phyloP scores from a whole-genome alignment of 2,797 vertebrate species.

The Falco cherrug region DNA sequence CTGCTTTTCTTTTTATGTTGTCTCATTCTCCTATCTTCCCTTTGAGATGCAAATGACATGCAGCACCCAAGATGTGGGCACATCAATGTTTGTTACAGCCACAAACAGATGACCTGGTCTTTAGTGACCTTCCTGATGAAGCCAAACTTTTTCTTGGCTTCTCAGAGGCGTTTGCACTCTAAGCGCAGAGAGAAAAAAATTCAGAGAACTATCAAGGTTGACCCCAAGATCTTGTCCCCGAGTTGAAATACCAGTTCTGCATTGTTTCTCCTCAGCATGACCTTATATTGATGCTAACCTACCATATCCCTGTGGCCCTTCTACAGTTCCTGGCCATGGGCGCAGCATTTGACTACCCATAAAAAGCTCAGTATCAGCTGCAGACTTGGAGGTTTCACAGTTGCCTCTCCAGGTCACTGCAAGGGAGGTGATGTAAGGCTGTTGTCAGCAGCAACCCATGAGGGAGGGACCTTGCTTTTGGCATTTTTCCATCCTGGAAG shows the following conservation, averaged over 20 bases:
- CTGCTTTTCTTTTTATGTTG: neutral
- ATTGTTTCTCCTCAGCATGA: neutral
- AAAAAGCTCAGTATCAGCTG: neutral
- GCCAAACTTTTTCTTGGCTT: neutral
- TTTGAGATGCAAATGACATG: neutral
- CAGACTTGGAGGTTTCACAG: neutral
- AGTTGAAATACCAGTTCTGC: neutral
- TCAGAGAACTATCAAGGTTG: neutral
- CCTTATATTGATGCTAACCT: neutral
- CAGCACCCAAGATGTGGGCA: neutral
- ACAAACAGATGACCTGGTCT: neutral
- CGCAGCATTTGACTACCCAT: neutral
- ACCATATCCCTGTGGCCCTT: neutral
- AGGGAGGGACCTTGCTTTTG: neutral
- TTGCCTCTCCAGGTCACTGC: neutral
- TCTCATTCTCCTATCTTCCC: neutral
- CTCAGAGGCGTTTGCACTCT: neutral
- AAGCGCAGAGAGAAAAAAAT: neutral
- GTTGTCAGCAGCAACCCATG: neutral
- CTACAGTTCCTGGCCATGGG: neutral
- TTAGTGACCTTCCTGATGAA: neutral
- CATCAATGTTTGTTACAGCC: neutral
- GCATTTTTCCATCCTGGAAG: neutral
- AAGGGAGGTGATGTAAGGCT: neutral
- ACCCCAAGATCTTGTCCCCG: neutral